Conservation (phyloP, 1,140 invertebrate genomes). For the Pogonus chalceus region DNA sequence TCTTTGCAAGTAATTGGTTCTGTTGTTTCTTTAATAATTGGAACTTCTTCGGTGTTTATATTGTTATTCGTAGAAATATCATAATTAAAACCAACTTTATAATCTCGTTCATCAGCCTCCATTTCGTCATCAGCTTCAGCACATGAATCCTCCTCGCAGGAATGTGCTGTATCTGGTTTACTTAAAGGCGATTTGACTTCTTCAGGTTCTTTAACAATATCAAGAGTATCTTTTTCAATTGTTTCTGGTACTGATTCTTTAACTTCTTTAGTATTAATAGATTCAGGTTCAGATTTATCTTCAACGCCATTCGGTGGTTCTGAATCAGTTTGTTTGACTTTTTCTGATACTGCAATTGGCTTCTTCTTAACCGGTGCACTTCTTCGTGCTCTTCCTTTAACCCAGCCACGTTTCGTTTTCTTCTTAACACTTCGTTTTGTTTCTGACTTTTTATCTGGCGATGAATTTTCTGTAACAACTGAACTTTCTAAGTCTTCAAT, state of each 20-base stretch:
- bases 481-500: neutral
- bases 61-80: neutral
- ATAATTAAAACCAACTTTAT: slow-evolving; percentile 14
- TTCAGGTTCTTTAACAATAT: slow-evolving; percentile 27
- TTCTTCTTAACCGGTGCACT: slow-evolving; percentile 11
- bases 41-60: neutral
- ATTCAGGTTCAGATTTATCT: slow-evolving; percentile 22
- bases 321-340: slow-evolving; percentile 20
- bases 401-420: slow-evolving; percentile 34
- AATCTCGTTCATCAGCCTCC: slow-evolving; percentile 43
- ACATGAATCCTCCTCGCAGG: slow-evolving; percentile 46
- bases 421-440: slow-evolving; percentile 17
- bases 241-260: slow-evolving; percentile 21
- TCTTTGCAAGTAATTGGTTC: slow-evolving; percentile 38
- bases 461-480: slow-evolving; percentile 10
- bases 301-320: slow-evolving; percentile 18
- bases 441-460: slow-evolving; percentile 22
- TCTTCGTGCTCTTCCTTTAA: slow-evolving; percentile 26
- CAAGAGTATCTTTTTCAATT: slow-evolving; percentile 27
- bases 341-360: slow-evolving; percentile 25
- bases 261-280: neutral
- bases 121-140: slow-evolving; percentile 52
- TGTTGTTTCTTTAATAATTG: slow-evolving; percentile 16
- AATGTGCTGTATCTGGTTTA: slow-evolving; percentile 28
- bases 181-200: slow-evolving; percentile 8